Base-by-base conservation (phyloP, 2,888 invertebrate genomes). In the Pristionchus maxplancki region DNA sequence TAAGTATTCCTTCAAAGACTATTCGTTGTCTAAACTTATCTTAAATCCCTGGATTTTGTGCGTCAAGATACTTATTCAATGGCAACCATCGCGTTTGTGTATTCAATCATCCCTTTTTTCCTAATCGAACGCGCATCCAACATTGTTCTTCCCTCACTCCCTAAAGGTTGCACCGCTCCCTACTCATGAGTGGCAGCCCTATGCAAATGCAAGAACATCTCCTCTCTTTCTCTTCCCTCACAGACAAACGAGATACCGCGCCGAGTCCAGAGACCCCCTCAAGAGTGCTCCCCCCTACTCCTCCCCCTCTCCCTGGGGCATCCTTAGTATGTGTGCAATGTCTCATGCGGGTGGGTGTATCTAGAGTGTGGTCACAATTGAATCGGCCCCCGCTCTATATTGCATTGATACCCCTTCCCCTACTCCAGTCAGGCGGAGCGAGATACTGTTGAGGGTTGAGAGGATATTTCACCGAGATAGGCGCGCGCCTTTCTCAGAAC, bases 121-220 rank as follows among this genome's bases (percentile, higher is more conserved):
- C n/a, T n/a, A n/a, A n/a, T n/a, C n/a, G n/a, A n/a, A n/a, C n/a
- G n/a, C n/a, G n/a, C n/a, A n/a, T n/a, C n/a, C n/a, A n/a, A 44
- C 44, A 11, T 11, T 44, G 6, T 44, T 11, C 44, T 44, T 9
- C 11, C 44, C 53, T 6, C 20, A 17, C 24, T 53, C 6, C 3
- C 53, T n/a, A 53, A 53, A 53, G 53, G 20, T 53, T 53, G 24
- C 58, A 8, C 58, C 58, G 50, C 17, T n/a, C n/a, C 17, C 17
- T 50, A 50, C 20, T 58, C n/a, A 20, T 58, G 58, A 34, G 67
- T 74, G 71, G 40, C 34, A 74, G 58, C 31, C n/a, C 15, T 74
- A 74, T 74, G 71, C 71, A 74, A 74, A 74, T 74, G 20, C 71
- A 74, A 74, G 71, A 74, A 74, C 71, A 74, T 74, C 71, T 74